phyloP scores from a whole-genome alignment of 2,113 vertebrate genomes.

The Irena cyanogastra region DNA sequence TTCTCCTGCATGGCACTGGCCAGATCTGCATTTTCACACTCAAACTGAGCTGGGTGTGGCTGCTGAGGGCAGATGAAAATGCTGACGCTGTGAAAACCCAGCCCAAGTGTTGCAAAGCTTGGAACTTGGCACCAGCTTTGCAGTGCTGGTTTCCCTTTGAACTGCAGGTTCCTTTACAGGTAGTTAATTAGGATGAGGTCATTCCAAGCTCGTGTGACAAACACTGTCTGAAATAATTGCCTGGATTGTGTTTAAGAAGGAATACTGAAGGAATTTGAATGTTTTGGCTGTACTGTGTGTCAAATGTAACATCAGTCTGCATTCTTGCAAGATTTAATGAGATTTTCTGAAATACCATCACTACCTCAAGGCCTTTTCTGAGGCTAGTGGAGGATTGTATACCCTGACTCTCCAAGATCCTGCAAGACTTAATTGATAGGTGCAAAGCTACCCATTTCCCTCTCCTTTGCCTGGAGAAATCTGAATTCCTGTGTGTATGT shows the following conservation, averaged over 20 bases:
- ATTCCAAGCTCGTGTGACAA: neutral
- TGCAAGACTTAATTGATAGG: conserved; percentile 19
- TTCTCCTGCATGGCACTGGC: neutral
- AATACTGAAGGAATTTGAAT: neutral
- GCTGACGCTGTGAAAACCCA: neutral
- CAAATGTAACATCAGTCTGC: neutral
- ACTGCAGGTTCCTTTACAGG: neutral
- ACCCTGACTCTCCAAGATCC: neutral
- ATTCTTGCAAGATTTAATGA: neutral
- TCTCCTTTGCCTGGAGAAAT: conserved; percentile 31
- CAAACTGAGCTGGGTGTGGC: neutral
- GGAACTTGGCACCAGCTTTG: neutral
- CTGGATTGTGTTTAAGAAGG: neutral
- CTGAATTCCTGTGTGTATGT: neutral
- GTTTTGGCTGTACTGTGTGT: neutral
- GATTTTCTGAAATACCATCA: neutral
- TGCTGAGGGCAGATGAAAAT: neutral
- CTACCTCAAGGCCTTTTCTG: neutral
- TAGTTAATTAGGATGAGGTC: neutral
- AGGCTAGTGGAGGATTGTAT: neutral
- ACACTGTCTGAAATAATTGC: neutral
- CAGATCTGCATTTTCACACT: neutral
- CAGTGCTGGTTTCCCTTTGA: neutral
- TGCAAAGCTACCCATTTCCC: neutral
- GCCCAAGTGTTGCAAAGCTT: neutral